Evolutionary conservation across 2,888 invertebrate genomes (phyloP), one percentile per base, ranked within the genome.

Genomic region (Tineola bisselliella): DNA sequence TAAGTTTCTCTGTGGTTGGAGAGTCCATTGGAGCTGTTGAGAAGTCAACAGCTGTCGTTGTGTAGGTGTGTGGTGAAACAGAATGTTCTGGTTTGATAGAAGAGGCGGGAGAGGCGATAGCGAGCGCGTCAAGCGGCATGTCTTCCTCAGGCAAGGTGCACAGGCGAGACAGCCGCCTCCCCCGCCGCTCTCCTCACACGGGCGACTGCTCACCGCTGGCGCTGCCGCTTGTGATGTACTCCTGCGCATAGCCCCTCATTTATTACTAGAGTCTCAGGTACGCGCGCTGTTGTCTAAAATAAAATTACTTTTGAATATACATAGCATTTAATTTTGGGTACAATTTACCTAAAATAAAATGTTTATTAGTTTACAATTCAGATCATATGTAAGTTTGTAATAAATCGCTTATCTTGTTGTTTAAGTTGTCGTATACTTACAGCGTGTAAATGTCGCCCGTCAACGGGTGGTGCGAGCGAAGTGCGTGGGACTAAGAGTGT

Each of bases 401-500:
- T 25, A 25, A 43, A 43, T 5, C 43, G 43, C 43, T 43, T 43
- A 4, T 12, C 43, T 43, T 43, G 8, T n/a, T n/a, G n/a, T n/a
- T n/a, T 43, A 13, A 13, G 5, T n/a, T 12, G 43, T 12, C 43
- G 13, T 48, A 10, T 59, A 77, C 84, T 82, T 70, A 84, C 84
- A 68, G 81, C 76, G 64, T 84, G 84, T 13, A 83, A 72, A 66
- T 86, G 84, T 64, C 78, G 73, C 58, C 75, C 75, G 63, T 84
- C 84, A 61, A 74, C 72, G 61, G 79, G 81, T 10, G 87, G 82
- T 4, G 81, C 82, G 12, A 87, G 77, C 5, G 87, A 87, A 43
- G 77, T 79, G 62, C 87, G 69, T 12, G 84, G 84, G 62, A 84
- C 83, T 66, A 93, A 89, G 66, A 93, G 86, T 5, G 93, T 93